Conservation (phyloP, 2,113 vertebrate species). For the Clarias gariepinus region DNA sequence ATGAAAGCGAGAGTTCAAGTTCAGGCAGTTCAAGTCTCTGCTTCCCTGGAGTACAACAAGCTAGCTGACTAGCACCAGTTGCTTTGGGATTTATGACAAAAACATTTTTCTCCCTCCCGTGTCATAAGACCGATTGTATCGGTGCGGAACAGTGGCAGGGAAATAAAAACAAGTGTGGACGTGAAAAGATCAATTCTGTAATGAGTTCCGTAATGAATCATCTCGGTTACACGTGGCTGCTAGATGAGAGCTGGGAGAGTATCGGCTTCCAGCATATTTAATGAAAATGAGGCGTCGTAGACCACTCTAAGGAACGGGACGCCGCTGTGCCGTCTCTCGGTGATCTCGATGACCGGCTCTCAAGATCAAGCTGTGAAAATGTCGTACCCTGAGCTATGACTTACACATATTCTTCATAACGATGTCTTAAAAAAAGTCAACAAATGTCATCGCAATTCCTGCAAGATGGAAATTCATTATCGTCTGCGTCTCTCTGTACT, state of each 20-base stretch:
- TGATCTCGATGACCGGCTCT: slow-evolving; percentile 19
- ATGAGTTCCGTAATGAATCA: slow-evolving; percentile 39
- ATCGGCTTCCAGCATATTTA: slow-evolving; percentile 35
- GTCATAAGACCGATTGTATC: slow-evolving; percentile 7
- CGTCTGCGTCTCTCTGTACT: not conserved
- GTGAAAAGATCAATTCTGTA: slow-evolving; percentile 28
- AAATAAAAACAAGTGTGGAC: slow-evolving; percentile 14
- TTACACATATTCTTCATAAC: not conserved
- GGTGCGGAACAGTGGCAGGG: slow-evolving; percentile 12
- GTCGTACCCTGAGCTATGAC: not conserved
- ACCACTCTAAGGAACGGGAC: slow-evolving; percentile 24
- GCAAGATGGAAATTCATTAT: not conserved
- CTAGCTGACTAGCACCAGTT: slow-evolving; percentile 20
- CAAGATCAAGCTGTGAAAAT: slow-evolving; percentile 1
- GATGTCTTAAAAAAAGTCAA: not conserved
- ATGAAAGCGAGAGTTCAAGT: slow-evolving; percentile 14
- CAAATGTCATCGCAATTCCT: not conserved
- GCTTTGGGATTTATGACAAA: not conserved
- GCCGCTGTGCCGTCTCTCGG: not conserved
- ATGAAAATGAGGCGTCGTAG: slow-evolving; percentile 22
- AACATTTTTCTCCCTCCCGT: not conserved
- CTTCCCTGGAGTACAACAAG: slow-evolving; percentile 31
- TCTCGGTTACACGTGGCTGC: slow-evolving; percentile 29
- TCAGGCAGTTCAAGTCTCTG: slow-evolving; percentile 16
- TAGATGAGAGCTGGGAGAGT: slow-evolving; percentile 37